A percentile compares a stretch with the other conserved stretches of the same genome.
Evolutionary conservation across 1,140 invertebrate species (phyloP).

Genomic region (Sipha flava): DNA sequence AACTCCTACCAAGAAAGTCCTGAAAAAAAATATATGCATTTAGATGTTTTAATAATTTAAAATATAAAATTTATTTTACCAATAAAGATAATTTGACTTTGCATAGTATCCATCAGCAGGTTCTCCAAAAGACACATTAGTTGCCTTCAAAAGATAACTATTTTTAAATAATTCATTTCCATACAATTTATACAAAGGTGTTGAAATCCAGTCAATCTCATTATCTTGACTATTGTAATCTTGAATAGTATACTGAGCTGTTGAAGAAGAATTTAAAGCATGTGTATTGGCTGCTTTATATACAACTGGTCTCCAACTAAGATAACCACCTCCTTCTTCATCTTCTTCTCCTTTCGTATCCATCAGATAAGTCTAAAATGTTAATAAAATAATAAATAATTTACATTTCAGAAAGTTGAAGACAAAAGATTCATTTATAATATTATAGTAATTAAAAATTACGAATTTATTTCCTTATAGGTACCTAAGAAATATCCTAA

Average conservation of each 20-base stretch:
- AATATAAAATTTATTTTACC: neutral
- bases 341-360: neutral
- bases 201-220: neutral
- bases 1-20: slow-evolving; percentile 8
- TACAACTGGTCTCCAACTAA: slow-evolving; percentile 22
- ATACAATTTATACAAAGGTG: neutral
- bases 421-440: no score
- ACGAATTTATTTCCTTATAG: no score
- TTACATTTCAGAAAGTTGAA: no score
- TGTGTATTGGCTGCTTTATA: slow-evolving; percentile 6
- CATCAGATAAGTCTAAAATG: neutral
- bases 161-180: neutral
- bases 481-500: no score
- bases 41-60: neutral
- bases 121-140: slow-evolving; percentile 11
- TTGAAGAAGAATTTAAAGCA: slow-evolving; percentile 14
- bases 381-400: neutral
- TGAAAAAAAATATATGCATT: neutral
- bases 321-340: slow-evolving; percentile 1
- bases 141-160: neutral
- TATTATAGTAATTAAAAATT: no score
- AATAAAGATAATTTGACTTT: slow-evolving; percentile 16
- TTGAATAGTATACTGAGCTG: neutral
- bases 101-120: neutral
- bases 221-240: neutral